Evolutionary conservation across 2,797 vertebrate genomes (phyloP), one percentile per base, ranked within the genome.

Genomic region (Chiloscyllium punctatum): DNA sequence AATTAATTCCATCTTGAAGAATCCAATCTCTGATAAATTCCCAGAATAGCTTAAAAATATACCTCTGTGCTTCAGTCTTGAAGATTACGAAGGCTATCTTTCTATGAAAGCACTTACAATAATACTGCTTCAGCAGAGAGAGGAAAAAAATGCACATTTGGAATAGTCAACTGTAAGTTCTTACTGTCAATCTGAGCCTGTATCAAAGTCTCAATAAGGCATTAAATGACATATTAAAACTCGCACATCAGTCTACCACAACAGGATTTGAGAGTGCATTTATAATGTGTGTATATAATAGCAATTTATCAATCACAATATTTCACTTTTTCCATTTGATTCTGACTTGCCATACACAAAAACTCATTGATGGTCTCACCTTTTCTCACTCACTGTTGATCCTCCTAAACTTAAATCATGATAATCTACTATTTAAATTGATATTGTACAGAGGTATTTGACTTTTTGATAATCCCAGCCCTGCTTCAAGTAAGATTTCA

Each of bases 1-100:
- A 99, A 99, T 99, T 98, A 99, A 99, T 99, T 99, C 98, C 98
- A 98, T 98, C 98, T 99, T 98, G 97, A 96, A 99, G 98, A 99
- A 99, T 98, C 97, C 98, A 98, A 98, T 99, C 98, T 98, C 97
- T 95, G 97, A 98, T 98, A 98, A 98, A 98, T 98, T 98, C 98
- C 98, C 98, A 98, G 98, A 99, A 98, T 98, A 98, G 98, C 98
- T 98, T 98, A 98, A 98, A 98, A 98, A 98, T 98, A 98, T 98
- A 97, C 97, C 97, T 97, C 97, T 97, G 48, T 74, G 71, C 94
- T 94, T 69, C n/a, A 53, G 97, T 98, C 97, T 96, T 97, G 98
- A 98, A 98, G 98, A 98, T 98, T 98, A 98, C 98, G 96, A 97
- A 96, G 98, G 98, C 98, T 97, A 98, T 97, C 97, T 97, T 97